phyloP scores from a whole-genome alignment of 2,113 vertebrate genomes.

The Gymnobelideus leadbeateri region DNA sequence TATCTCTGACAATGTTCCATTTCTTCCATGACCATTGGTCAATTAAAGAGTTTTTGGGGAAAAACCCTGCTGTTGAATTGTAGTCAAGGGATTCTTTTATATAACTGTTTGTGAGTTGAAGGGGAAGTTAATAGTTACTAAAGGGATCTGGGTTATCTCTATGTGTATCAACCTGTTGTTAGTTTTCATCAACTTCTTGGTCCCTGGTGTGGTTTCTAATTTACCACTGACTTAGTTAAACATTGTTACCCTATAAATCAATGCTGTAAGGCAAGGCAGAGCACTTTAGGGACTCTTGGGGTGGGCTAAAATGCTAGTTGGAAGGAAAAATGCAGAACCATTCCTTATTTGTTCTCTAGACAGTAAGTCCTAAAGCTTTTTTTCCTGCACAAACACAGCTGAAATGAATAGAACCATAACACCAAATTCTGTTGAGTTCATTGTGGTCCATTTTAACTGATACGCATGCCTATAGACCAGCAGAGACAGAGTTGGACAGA shows the following conservation, averaged over 20 bases:
- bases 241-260: constrained; percentile 18
- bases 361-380: constrained; percentile 50
- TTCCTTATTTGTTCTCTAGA: constrained; percentile 50
- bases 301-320: constrained; percentile 41
- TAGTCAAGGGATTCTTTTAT: constrained; percentile 21
- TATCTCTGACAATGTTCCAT: constrained; percentile 1
- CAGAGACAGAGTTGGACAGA: neutral
- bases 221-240: constrained; percentile 36
- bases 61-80: neutral
- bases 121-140: constrained; percentile 36
- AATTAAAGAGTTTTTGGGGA: constrained; percentile 15
- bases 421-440: neutral
- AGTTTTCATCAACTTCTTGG: constrained; percentile 12
- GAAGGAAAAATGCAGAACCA: constrained; percentile 12
- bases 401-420: constrained; percentile 20
- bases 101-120: constrained; percentile 6
- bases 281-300: neutral
- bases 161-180: constrained; percentile 5
- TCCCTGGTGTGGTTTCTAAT: constrained; percentile 9
- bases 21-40: neutral
- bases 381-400: neutral
- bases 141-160: constrained; percentile 47
- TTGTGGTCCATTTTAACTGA: constrained; percentile 4
- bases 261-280: neutral
- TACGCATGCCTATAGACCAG: neutral